Conservation (phyloP, 2,113 vertebrate species). For the Physeter macrocephalus region DNA sequence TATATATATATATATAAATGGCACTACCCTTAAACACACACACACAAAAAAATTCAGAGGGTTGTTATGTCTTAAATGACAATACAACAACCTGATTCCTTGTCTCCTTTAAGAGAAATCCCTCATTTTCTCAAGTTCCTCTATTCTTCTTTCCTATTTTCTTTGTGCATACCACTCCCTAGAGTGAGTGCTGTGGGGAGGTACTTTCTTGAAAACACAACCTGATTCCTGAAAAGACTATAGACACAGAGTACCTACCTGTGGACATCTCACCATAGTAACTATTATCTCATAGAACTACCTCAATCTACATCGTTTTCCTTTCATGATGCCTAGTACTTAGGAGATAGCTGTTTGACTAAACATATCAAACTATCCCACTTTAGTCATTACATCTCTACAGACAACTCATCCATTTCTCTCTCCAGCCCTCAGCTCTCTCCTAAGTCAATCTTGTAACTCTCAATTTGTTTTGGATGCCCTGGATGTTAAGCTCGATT, state of each 20-base stretch:
- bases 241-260: not conserved
- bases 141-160: not conserved
- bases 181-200: not conserved
- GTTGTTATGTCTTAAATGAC: not conserved
- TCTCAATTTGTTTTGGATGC: not conserved
- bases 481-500: not conserved
- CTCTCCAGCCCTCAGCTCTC: not conserved
- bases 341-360: not conserved
- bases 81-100: not conserved
- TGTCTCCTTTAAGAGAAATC: not conserved
- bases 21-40: too few relatives aligned
- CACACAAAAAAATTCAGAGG: not conserved
- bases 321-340: not conserved
- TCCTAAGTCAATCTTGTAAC: not conserved
- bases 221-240: not conserved
- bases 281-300: not conserved
- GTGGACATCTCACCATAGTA: not conserved
- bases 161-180: not conserved
- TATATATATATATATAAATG: too few relatives aligned
- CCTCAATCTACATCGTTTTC: not conserved
- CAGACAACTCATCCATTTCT: not conserved
- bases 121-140: constrained; percentile 6
- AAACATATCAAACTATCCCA: not conserved
- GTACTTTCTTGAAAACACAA: not conserved
- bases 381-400: not conserved